Base-by-base conservation (phyloP, 2,888 invertebrate genomes). In the Ectemnius lituratus region DNA sequence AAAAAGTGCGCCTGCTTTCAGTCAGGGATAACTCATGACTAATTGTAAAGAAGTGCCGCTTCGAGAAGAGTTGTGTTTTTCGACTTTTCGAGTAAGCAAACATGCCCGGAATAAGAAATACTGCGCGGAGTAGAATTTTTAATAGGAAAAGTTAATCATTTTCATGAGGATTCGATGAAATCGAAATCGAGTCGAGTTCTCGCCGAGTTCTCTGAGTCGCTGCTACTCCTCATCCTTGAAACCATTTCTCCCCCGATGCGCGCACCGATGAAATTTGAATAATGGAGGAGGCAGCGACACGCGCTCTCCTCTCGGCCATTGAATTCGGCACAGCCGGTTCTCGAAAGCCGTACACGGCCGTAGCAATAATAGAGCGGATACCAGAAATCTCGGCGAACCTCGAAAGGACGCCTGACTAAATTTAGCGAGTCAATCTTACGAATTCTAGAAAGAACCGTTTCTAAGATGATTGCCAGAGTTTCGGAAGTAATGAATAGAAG, bases 241-340 rank as follows among this genome's bases (percentile, higher is more conserved):
- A 52, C 52, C 14, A 52, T 52, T 52, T 52, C 52, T 52, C 52
- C 16, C 16, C 16, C 52, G 52, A 4, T 13, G 52, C 52, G 16
- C 5, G 52, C 52, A 14, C 52, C 47, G n/a, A 16, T 52, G 52
- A 52, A 52, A 52, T 52, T 52, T 52, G 52, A 52, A 52, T 52
- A 52, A 52, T 52, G 52, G 11, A 52, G 5, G 16, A 52, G 52
- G 14, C 47, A 47, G 13, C 47, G 47, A 47, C 11, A 47, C 52
- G 52, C 52, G 14, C 52, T 16, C 16, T 52, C n/a, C 52, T 47
- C 47, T 16, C 52, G 52, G 52, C 52, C 52, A 52, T 16, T 52
- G n/a, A 52, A 16, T 52, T 37, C 37, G 37, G 37, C 37, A 11
- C 37, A 23, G 23, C 23, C 23, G 52, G 5, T 13, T 14, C 52